Percentiles rank a stretch among this genome's conserved stretches.
Evolutionary conservation across 2,113 vertebrate species (phyloP).

Genomic region (Hippocampus guttulatus): DNA sequence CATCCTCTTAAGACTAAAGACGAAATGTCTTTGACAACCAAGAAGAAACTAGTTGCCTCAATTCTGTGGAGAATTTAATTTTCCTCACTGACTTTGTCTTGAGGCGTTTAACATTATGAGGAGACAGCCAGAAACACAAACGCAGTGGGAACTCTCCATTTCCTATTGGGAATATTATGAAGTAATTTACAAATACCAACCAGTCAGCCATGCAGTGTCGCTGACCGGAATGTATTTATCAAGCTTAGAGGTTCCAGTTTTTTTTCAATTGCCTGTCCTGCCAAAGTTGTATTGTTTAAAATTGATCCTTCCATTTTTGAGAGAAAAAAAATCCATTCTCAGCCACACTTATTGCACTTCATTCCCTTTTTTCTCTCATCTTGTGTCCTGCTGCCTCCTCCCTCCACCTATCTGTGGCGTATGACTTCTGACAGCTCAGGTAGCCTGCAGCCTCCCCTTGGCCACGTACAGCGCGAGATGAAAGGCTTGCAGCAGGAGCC

Average conservation of each 20-base stretch:
- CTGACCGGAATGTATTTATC: neutral
- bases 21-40: neutral
- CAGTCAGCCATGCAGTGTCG: neutral
- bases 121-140: neutral
- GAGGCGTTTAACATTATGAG: neutral
- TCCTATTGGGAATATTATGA: neutral
- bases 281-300: neutral
- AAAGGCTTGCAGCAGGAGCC: slow-evolving; percentile 48
- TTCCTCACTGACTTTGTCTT: neutral
- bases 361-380: slow-evolving; percentile 8
- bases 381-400: slow-evolving; percentile 15
- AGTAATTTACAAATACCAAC: neutral
- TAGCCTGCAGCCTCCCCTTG: slow-evolving; percentile 37
- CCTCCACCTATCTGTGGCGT: slow-evolving; percentile 14
- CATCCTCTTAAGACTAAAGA: too few species aligned
- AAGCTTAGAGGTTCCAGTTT: neutral
- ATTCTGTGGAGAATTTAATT: neutral
- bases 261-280: neutral
- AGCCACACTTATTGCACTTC: slow-evolving; percentile 13
- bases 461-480: slow-evolving; percentile 49
- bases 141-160: neutral
- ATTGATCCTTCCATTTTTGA: slow-evolving; percentile 1
- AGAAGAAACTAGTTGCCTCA: neutral
- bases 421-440: slow-evolving; percentile 35
- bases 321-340: neutral